Evolutionary conservation across 1,140 invertebrate genomes (phyloP), one percentile per base, ranked within the genome.

Genomic region (Subanguina moxae): DNA sequence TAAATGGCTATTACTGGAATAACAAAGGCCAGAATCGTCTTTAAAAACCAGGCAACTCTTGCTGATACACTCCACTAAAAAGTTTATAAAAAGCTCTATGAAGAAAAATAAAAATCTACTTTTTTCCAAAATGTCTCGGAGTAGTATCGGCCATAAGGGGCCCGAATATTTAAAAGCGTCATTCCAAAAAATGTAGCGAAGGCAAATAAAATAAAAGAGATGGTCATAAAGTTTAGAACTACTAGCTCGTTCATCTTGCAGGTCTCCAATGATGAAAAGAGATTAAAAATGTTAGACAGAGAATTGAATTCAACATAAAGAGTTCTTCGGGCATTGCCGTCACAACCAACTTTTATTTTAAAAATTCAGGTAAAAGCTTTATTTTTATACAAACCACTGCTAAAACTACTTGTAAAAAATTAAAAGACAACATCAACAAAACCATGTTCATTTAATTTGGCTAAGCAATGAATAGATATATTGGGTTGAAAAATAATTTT

Each of bases 1-100:
- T 25, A 52, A 52, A 52, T 3, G 15, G 48, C 48, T 52, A 52
- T 52, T 5, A 52, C 1, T 7, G 48, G 48, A 7, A 52, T 52
- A 21, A 52, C 15, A 19, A 52, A 25, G 23, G 48, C n/a, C 8
- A 15, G 48, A 15, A 52, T 52, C 3, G 48, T 52, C 43, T 52
- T 52, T 52, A 52, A 52, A 52, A 52, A 52, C 48, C 48, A 52
- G 48, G 48, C 48, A 21, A 15, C 8, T 52, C 48, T 19, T 25
- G 48, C 48, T 15, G 48, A 25, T 52, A 52, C 48, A 25, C n/a
- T 21, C 48, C 48, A 52, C 48, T 52, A 52, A 52, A 52, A 52
- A 21, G 3, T 5, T 7, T 52, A 25, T 5, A 52, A 7, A 25
- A 21, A 52, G 8, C 3, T 21, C 3, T 52, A 52, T 45, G n/a